Evolutionary conservation across 2,113 vertebrate genomes (phyloP).

Genomic region (Eublepharis macularius): DNA sequence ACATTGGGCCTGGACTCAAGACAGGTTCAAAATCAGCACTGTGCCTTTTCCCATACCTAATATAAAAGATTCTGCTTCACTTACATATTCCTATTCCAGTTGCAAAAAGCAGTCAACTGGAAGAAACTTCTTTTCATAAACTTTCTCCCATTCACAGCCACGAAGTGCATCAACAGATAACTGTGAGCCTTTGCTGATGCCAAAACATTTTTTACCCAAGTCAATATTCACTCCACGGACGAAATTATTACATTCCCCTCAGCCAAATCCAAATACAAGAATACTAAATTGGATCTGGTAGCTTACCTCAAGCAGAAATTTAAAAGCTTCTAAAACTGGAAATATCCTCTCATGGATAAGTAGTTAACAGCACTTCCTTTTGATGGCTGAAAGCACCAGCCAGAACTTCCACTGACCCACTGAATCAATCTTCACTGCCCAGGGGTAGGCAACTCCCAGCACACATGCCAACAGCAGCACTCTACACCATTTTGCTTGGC

Average conservation of each 20-base stretch:
- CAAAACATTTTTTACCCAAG: background rate
- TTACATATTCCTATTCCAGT: background rate
- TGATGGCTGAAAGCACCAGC: background rate
- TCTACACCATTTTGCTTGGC: no score
- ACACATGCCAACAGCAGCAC: no score
- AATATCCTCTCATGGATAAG: background rate
- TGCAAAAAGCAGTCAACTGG: background rate
- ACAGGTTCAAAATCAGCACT: background rate
- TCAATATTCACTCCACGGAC: no score
- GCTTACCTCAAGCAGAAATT: background rate
- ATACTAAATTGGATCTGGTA: background rate
- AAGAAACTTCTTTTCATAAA: background rate
- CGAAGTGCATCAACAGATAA: background rate
- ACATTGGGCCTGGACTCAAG: background rate
- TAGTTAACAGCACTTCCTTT: background rate
- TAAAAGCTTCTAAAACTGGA: background rate
- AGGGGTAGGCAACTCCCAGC: no score
- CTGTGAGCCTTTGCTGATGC: background rate
- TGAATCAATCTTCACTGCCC: background rate
- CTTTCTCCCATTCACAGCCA: background rate
- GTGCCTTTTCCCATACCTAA: background rate
- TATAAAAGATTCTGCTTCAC: background rate
- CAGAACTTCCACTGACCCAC: background rate
- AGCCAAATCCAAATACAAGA: background rate
- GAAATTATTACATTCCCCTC: background rate